phyloP scores from a whole-genome alignment of 2,888 invertebrate species.

The Mantis religiosa region DNA sequence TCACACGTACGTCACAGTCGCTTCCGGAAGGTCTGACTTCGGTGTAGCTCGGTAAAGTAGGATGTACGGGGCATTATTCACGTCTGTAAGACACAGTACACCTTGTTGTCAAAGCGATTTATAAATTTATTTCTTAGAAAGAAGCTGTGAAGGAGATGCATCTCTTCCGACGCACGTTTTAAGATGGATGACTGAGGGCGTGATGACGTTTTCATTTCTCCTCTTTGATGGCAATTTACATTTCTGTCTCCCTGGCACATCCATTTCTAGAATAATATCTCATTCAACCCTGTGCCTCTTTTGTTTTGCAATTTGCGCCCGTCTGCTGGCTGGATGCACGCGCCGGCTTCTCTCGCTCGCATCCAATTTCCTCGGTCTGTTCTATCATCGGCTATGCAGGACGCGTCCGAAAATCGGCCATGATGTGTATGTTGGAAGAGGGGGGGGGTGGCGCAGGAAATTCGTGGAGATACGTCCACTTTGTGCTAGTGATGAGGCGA shows the following conservation, averaged over 20 bases:
- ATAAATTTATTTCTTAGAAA: too few relatives aligned
- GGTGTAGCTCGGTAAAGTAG: too few relatives aligned
- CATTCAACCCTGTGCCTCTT: neutral
- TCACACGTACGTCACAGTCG: too few relatives aligned
- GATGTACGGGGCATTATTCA: too few relatives aligned
- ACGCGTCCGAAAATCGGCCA: neutral
- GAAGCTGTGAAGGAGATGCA: neutral
- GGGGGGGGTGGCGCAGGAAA: neutral
- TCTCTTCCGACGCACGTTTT: neutral
- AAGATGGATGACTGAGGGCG: neutral
- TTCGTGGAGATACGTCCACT: constrained; percentile 15
- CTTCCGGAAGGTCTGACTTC: too few relatives aligned
- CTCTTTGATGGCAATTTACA: neutral
- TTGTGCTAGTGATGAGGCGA: constrained; percentile 8
- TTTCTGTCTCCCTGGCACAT: neutral
- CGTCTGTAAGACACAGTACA: too few relatives aligned
- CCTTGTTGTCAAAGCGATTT: too few relatives aligned
- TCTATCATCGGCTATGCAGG: constrained; percentile 9
- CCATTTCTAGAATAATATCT: constrained; percentile 7
- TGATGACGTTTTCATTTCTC: neutral
- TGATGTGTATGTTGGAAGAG: neutral
- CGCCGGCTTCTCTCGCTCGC: neutral
- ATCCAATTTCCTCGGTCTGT: constrained; percentile 14
- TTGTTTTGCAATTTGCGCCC: constrained; percentile 14
- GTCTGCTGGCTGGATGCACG: neutral